Base-by-base conservation (phyloP, 2,113 vertebrate species). In the Labrus mixtus region DNA sequence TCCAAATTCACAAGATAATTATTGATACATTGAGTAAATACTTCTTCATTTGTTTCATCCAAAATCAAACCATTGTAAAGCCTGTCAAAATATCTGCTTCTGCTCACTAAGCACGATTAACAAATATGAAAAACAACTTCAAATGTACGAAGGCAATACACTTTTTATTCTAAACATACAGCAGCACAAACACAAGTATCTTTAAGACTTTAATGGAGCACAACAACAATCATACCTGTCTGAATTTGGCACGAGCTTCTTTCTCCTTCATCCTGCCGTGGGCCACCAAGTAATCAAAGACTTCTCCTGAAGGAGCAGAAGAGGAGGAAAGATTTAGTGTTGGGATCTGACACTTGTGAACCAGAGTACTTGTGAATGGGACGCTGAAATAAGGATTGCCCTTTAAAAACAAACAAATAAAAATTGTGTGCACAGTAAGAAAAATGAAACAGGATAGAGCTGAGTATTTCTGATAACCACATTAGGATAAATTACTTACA, bases 191-290 rank as follows among this genome's bases (percentile, higher is more conserved):
- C n/a, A n/a, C n/a, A 25, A 25, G 25, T 25, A 25, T 25, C 25
- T 25, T 25, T 25, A 25, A 25, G 25, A 25, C 25, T 25, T 25
- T 25, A 2, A 25, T 3, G 25, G 25, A 25, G 25, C 25, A 33
- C 29, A 33, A 33, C 29, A 33, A 6, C 8, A 43, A 11, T 72
- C 94, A 81, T 58, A 98, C 97, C 97, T 98, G 97, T 93, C 97
- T 94, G 87, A 98, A 98, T 93, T 98, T 98, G 81, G 96, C 96
- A 90, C 97, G 94, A 12, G 97, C 97, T 88, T 98, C 97, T 84
- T 98, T 98, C 87, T 98, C 97, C 93, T 98, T 98, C 97, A 98
- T 98, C 83, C 97, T 94, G 73, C 97, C 97, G 2, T 98, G 97
- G 85, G 97, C 96, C 79, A 98, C 97, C 54, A 98, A 92, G 91